Evolutionary conservation across 2,113 vertebrate species (phyloP), one percentile per base, ranked within the genome.

Genomic region (Lota lota): DNA sequence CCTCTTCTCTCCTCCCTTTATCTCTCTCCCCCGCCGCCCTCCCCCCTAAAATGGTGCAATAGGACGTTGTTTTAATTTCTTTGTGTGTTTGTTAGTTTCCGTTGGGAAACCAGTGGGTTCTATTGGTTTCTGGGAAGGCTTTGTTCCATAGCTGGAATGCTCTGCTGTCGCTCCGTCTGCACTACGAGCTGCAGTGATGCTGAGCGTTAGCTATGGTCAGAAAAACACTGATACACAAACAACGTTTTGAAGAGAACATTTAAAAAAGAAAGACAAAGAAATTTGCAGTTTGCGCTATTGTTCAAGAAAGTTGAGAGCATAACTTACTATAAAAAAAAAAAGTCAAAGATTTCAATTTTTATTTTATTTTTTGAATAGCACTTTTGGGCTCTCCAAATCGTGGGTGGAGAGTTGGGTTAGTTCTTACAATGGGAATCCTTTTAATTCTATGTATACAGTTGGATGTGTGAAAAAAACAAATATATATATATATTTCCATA

Each of bases 31-130:
- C n/a, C n/a, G n/a, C n/a, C 85, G 10, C 76, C 89, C 81, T 89
- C 90, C 90, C 88, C 85, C 79, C 74, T 86, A 83, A 87, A 90
- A 87, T 91, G 90, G 91, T 93, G 90, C 91, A 93, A 92, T 92
- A 92, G 91, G 89, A 88, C 85, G 81, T 85, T 83, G 81, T 63
- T 73, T 77, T 78, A 84, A 80, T 73, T 73, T 73, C 78, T 85
- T 86, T 84, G 78, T 61, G 28, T 33, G 40, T 47, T 47, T 10
- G 7, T 47, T 47, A 14, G 40, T 56, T 56, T 56, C 53, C 53
- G 40, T 59, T 18, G 17, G 12, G 57, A 82, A 80, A 76, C 77
- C 81, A 84, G 83, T 86, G 84, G 83, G 85, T 73, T 86, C 61
- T 79, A 83, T 72, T 75, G 67, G 77, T 86, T 87, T 83, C 17